phyloP scores from a whole-genome alignment of 2,888 invertebrate genomes.

The Agrypnus murinus region DNA sequence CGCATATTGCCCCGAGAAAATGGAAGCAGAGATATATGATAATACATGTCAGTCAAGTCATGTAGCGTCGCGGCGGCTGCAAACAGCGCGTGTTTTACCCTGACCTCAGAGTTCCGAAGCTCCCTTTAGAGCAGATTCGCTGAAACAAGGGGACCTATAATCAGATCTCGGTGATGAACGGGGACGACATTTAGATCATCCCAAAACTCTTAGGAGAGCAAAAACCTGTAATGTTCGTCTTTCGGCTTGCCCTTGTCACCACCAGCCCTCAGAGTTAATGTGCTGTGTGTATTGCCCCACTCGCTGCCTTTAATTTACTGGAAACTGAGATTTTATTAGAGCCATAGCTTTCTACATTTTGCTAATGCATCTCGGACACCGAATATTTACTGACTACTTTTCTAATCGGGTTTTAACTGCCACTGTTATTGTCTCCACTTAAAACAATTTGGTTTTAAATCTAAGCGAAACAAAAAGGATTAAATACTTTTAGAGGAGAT shows the following conservation, averaged over 20 bases:
- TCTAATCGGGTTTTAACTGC: constrained; percentile 45
- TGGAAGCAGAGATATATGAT: constrained; percentile 55
- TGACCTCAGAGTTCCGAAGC: constrained; percentile 35
- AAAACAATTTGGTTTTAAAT: neutral
- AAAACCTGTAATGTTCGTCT: constrained; percentile 53
- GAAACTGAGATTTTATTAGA: constrained; percentile 64
- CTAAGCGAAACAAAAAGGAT: too few relatives aligned
- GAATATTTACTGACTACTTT: constrained; percentile 43
- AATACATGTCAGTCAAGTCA: constrained; percentile 58
- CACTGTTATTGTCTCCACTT: constrained; percentile 42
- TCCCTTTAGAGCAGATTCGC: constrained; percentile 31
- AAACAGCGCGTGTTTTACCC: constrained; percentile 30
- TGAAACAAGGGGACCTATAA: constrained; percentile 45
- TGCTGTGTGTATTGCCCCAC: constrained; percentile 58
- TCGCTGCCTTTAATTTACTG: constrained; percentile 61
- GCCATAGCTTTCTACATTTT: constrained; percentile 52
- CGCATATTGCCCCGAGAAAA: constrained; percentile 53
- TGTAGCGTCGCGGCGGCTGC: constrained; percentile 39
- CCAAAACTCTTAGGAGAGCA: constrained; percentile 28
- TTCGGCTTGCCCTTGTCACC: constrained; percentile 53
- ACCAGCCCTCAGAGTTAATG: constrained; percentile 57
- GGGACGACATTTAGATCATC: constrained; percentile 41
- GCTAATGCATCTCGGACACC: constrained; percentile 56
- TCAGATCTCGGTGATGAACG: constrained; percentile 46
- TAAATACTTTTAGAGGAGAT: too few relatives aligned